phyloP scores from a whole-genome alignment of 2,113 vertebrate species.

The Phalacrocorax carbo region DNA sequence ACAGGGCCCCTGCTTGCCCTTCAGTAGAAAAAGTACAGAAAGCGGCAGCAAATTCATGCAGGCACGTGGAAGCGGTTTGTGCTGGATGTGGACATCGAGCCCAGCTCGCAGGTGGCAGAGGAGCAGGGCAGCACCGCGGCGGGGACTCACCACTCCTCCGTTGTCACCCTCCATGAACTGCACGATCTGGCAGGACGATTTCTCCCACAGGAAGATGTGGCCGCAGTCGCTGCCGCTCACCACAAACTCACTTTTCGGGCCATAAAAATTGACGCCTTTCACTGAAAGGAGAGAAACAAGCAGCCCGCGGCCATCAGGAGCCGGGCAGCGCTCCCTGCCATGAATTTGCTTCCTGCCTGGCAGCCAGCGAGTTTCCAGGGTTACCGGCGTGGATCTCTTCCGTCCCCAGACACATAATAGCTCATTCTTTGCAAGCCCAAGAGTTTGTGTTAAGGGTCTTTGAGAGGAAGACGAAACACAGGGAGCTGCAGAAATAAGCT shows the following conservation, averaged over 20 bases:
- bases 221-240: conserved; percentile 94
- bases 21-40: background rate
- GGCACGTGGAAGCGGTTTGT: background rate
- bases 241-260: conserved; percentile 90
- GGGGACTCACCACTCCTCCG: conserved; percentile 89
- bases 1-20: background rate
- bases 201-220: conserved; percentile 95
- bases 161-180: conserved; percentile 96
- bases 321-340: background rate
- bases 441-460: background rate
- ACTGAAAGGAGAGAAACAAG: conserved; percentile 72
- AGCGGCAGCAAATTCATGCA: rapidly evolving
- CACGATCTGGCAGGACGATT: conserved; percentile 90
- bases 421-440: background rate
- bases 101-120: background rate
- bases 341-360: background rate
- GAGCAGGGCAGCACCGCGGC: background rate
- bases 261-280: conserved; percentile 93
- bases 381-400: background rate
- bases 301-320: background rate
- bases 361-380: background rate
- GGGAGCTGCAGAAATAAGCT: background rate
- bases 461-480: background rate
- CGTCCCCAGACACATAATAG: background rate
- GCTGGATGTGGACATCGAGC: background rate